A percentile compares a stretch with the other conserved stretches of the same genome.
Evolutionary conservation across 2,113 vertebrate species (phyloP).

Genomic region (Petromus typicus): DNA sequence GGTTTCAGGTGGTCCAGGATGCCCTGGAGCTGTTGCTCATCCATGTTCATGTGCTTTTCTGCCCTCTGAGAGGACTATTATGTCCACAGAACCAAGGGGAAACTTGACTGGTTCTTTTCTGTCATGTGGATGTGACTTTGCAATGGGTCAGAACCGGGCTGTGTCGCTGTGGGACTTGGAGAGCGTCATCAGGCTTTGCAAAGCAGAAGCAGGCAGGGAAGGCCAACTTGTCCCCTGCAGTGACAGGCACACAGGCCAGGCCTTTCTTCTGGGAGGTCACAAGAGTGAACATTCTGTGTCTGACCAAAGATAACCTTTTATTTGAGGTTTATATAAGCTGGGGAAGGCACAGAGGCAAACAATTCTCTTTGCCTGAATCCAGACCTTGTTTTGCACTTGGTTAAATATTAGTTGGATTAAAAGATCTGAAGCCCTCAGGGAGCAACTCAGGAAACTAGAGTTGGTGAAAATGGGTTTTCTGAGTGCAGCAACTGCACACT

Average conservation of each 20-base stretch:
- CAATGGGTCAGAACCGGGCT: constrained; percentile 67
- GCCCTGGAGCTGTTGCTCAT: constrained; percentile 21
- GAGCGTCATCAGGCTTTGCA: constrained; percentile 32
- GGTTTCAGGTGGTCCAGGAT: constrained; percentile 59
- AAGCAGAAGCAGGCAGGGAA: constrained; percentile 41
- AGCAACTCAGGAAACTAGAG: not conserved
- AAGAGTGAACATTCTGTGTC: constrained; percentile 48
- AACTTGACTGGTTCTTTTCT: constrained; percentile 56
- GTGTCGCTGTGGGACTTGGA: constrained; percentile 47
- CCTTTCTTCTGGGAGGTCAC: constrained; percentile 43
- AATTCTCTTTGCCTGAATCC: constrained; percentile 17
- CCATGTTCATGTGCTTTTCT: constrained; percentile 56
- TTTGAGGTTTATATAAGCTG: constrained; percentile 37
- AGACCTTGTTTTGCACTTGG: constrained; percentile 38
- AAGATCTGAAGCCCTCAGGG: not conserved
- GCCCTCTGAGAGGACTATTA: constrained; percentile 51
- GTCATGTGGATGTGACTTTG: constrained; percentile 62
- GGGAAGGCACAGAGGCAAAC: constrained; percentile 8
- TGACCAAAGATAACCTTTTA: constrained; percentile 51
- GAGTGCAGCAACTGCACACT: not conserved
- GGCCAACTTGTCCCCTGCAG: constrained; percentile 30
- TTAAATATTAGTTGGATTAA: not conserved
- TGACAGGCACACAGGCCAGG: constrained; percentile 32
- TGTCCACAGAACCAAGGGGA: constrained; percentile 14
- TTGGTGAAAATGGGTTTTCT: not conserved